phyloP scores from a whole-genome alignment of 2,113 vertebrate species.

The Platysteira castanea region DNA sequence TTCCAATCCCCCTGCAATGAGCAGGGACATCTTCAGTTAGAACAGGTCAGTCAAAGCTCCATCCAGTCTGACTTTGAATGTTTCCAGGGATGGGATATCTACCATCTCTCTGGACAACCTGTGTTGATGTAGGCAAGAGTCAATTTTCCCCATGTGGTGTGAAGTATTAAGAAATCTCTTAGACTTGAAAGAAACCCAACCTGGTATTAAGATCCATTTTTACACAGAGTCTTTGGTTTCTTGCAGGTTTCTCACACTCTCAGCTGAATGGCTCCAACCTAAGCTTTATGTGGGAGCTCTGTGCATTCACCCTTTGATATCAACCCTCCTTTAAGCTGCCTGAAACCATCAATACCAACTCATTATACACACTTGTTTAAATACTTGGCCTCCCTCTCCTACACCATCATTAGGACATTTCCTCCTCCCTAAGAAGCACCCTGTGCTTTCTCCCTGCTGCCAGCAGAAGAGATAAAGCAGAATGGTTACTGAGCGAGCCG shows the following conservation, averaged over 20 bases:
- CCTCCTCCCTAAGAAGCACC: neutral
- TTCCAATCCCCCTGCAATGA: neutral
- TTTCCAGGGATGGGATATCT: neutral
- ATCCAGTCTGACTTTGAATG: neutral
- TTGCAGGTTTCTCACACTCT: neutral
- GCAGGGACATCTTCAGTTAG: neutral
- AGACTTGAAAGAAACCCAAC: neutral
- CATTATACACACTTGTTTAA: neutral
- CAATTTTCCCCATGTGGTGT: neutral
- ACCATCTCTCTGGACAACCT: neutral
- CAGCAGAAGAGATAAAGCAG: neutral
- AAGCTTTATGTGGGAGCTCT: neutral
- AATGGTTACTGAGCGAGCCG: rapidly evolving
- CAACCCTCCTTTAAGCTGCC: neutral
- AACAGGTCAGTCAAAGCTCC: neutral
- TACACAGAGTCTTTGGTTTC: neutral
- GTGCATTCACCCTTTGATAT: rapidly evolving
- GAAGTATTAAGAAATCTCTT: neutral
- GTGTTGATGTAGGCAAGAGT: neutral
- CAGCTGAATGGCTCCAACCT: neutral
- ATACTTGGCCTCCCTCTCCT: neutral
- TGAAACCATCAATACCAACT: neutral
- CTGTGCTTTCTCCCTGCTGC: neutral
- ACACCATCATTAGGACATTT: neutral
- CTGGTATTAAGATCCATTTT: neutral